Percentiles rank a stretch among this genome's conserved stretches.
phyloP scores from a whole-genome alignment of 2,797 vertebrate genomes.

The Picus viridis region DNA sequence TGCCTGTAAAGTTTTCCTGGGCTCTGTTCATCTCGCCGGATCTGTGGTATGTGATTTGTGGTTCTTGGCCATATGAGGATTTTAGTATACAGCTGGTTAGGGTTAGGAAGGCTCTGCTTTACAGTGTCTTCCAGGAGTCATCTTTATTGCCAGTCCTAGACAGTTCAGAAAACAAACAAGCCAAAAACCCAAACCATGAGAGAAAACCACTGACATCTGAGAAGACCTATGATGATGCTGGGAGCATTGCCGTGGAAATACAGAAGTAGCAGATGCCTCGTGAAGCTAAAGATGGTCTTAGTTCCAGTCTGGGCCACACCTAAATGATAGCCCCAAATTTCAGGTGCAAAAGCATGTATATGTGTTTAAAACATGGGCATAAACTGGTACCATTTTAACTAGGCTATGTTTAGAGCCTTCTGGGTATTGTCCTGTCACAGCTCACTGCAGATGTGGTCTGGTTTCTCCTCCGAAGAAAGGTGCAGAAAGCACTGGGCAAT shows the following conservation, averaged over 20 bases:
- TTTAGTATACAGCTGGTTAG: conserved; percentile 28
- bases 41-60: conserved; percentile 9
- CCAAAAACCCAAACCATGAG: background rate
- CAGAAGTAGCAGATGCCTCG: background rate
- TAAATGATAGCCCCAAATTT: background rate
- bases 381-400: background rate
- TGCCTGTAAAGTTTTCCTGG: conserved; percentile 16
- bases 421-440: background rate
- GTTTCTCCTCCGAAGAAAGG: background rate
- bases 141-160: conserved; percentile 49
- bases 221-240: background rate
- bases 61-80: background rate
- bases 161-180: background rate
- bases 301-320: background rate
- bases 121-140: conserved; percentile 43
- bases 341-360: background rate
- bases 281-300: background rate
- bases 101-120: conserved; percentile 23
- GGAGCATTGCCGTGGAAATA: background rate
- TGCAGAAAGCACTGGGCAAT: background rate
- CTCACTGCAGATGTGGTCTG: background rate
- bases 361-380: background rate
- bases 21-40: background rate
- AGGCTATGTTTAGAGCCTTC: background rate
- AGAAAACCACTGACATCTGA: background rate